These are phyloP conservation scores for Zootermopsis nevadensis DNA, from an alignment of 2,888 invertebrate genomes.

Conservation along the genomic window DNA sequence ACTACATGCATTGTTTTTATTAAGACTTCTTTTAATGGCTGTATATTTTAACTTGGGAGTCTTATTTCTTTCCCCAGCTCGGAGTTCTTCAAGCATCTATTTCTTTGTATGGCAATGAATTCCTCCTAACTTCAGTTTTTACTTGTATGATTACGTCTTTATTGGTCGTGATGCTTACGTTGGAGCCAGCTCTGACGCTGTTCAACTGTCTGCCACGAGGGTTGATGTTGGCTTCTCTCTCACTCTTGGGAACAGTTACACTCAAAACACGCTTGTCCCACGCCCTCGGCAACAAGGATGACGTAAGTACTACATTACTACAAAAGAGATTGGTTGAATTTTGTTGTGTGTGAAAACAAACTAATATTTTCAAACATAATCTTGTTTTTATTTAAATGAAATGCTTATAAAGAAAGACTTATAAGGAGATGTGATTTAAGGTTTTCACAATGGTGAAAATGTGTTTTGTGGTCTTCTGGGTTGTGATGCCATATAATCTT, in stretches of 20 bases:
- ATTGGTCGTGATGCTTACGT: slow-evolving; percentile 54
- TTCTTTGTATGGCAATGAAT: slow-evolving; percentile 69
- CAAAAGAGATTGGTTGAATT: too few relatives aligned
- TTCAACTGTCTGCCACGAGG: slow-evolving; percentile 51
- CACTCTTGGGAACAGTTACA: slow-evolving; percentile 59
- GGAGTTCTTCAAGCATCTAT: slow-evolving; percentile 62
- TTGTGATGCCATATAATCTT: too few relatives aligned
- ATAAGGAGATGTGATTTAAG: too few relatives aligned
- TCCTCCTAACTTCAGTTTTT: slow-evolving; percentile 67
- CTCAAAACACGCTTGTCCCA: slow-evolving; percentile 64
- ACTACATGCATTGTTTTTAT: neutral
- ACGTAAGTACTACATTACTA: slow-evolving; percentile 58
- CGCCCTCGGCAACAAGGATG: slow-evolving; percentile 58
- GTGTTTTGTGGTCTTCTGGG: too few relatives aligned
- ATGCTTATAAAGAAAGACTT: too few relatives aligned
- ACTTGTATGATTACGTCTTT: slow-evolving; percentile 57
- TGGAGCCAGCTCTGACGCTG: slow-evolving; percentile 51
- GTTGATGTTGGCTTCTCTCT: slow-evolving; percentile 53
- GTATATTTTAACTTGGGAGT: neutral
- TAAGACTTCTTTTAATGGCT: neutral
- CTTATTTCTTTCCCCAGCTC: slow-evolving; percentile 58
- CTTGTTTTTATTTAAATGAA: too few relatives aligned
- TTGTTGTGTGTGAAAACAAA: too few relatives aligned
- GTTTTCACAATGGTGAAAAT: too few relatives aligned
- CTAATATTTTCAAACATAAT: too few relatives aligned